Base-by-base conservation (phyloP, 2,113 vertebrate genomes). In the Gasterosteus aculeatus region DNA sequence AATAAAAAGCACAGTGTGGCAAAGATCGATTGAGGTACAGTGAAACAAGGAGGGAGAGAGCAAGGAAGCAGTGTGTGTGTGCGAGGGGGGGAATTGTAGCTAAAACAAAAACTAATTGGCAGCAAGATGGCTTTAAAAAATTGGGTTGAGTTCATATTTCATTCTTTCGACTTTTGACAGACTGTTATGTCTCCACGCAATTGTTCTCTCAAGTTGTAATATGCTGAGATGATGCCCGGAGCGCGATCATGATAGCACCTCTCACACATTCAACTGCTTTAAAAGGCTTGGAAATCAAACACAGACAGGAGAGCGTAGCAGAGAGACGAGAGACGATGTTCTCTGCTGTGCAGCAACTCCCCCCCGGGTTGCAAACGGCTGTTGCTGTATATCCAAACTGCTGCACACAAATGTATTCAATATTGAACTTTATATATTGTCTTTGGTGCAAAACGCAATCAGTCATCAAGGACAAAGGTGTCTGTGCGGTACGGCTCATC, bases 1-100 rank as follows among this genome's bases (percentile, higher is more conserved):
- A 86, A 77, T 79, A 70, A 87, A 85, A 85, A 82, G 67, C 74
- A 77, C 38, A 62, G 26, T 71, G 56, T 77, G 77, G 49, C 46
- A 57, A 70, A 85, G 76, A 91, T 80, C 66, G 68, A 87, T 80
- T 71, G 9, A 47, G 56, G 33, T 19, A 65, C 10, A 59, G 58
- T 9, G 61, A 81, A 59, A 77, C 62, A 64, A 7, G 61, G 68
- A 58, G 63, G 61, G 51, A 73, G 72, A 10, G 51, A 72, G 51
- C 29, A 16, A 42, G 58, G 72, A 60, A 29, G 42, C 31, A 39
- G 35, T 10, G 11, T 14, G 4, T 33, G 4, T 33, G 58, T 26
- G 46, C 12, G 35, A 26, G 53, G 33, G 60, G 39, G 33, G 39
- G 58, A 38, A 38, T 7, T 38, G 35, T 38, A 38, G 35, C 35